These are phyloP conservation scores for Apamea monoglypha DNA, from an alignment of 2,888 invertebrate genomes.

Conservation along the genomic window DNA sequence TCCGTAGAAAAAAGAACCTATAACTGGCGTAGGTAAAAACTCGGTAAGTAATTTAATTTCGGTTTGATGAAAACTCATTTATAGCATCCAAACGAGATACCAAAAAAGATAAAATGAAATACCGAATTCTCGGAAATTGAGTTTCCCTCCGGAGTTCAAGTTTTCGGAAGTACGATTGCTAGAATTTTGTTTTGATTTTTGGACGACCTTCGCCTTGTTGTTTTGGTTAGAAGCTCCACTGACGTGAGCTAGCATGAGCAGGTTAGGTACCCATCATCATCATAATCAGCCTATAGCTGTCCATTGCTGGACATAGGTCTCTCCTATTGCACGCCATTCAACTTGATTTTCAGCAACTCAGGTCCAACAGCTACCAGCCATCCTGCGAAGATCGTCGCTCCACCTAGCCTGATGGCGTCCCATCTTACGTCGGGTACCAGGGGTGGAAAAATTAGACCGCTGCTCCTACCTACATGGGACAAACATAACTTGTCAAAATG, in stretches of 20 bases:
- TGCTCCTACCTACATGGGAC: too few relatives aligned
- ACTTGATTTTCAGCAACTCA: too few relatives aligned
- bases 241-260: background rate
- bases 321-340: too few relatives aligned
- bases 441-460: background rate
- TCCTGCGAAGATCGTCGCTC: too few relatives aligned
- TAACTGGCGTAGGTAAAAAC: too few relatives aligned
- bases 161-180: background rate
- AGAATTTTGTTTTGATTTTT: background rate
- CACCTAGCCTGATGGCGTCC: too few relatives aligned
- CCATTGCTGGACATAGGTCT: too few relatives aligned
- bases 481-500: background rate
- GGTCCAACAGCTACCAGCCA: too few relatives aligned
- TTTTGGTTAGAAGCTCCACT: background rate
- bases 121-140: constrained; percentile 23
- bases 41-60: constrained; percentile 7
- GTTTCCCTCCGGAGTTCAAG: background rate
- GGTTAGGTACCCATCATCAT: too few relatives aligned
- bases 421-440: too few relatives aligned
- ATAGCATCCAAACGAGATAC: constrained; percentile 1
- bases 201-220: background rate
- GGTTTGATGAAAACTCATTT: constrained; percentile 17
- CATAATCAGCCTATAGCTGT: too few relatives aligned
- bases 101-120: constrained; percentile 30
- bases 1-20: background rate